Evolutionary conservation across 1,140 invertebrate genomes (phyloP), one percentile per base, ranked within the genome.

Genomic region (Pissodes strobi): DNA sequence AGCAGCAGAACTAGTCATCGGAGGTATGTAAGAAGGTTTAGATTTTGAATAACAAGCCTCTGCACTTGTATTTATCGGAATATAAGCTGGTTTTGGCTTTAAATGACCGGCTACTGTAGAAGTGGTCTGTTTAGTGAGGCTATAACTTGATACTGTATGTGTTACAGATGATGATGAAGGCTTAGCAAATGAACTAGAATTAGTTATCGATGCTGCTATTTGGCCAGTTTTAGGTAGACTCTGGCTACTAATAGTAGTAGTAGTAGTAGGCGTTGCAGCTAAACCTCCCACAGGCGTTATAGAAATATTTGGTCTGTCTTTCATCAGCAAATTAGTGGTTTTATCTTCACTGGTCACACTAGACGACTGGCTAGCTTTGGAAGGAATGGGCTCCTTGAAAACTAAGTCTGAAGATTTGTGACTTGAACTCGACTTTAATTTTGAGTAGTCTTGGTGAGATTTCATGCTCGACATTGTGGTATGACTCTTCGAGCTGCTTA

Each of bases 301-400:
- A 0, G 76, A 76, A 41, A 78, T 74, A 66, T 67, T 74, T 5
- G 72, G 76, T 25, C 70, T 66, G 56, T 77, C 75, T 69, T 73
- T 75, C 59, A 76, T 67, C n/a, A 72, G 48, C 12, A 68, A 51
- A 15, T 67, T 69, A 3, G 70, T 46, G 2, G 57, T 59, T 45
- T 72, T 69, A 13, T 66, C 67, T 17, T 69, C 49, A 8, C 13
- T n/a, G 19, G 57, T 15, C 38, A 55, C 4, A 45, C 15, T 21
- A 6, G 43, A 8, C 3, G 46, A 25, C 2, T 23, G 21, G 22
- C 45, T 49, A 18, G 48, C 43, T 48, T 61, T 64, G n/a, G 59
- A 43, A 12, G 45, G 18, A 18, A 27, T 34, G 0, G 65, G 66
- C 53, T 69, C 67, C 53, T 69, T 55, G 27, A 55, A 55, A 8